Evolutionary conservation across 2,797 vertebrate genomes (phyloP), one percentile per base, ranked within the genome.

Genomic region (Danio jaintianensis): DNA sequence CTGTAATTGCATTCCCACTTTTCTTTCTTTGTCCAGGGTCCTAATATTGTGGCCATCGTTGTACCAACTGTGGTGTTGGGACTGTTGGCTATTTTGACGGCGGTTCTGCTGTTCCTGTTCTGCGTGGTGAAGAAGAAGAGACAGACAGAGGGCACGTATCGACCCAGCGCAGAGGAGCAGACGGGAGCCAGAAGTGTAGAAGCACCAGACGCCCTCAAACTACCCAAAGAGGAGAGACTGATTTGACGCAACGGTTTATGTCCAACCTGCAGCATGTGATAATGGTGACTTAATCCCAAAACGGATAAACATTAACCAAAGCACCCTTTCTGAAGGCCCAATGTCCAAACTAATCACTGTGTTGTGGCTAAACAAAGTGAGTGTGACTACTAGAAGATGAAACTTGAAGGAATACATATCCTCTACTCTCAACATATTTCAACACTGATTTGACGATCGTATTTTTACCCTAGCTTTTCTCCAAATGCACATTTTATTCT

Each of bases 221-320:
- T 97, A 83, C 96, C 96, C 7, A 97, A 97, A 0, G 96, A 97
- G 86, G 96, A 98, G 83, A 92, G 96, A 89, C 95, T 98, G 74
- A 98, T 98, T 85, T 98, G 90, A 95, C 8, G 9, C 67, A 48
- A 45, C 36, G 47, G 55, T 55, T 59, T 18, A 47, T 29, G 12
- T 52, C 45, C 20, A 48, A 58, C 43, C 48, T 42, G 22, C 13
- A 36, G 13, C 42, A 58, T 45, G 22, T 70, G 64, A 59, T 43
- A 11, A 53, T 42, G 15, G 0, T 42, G 29, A 61, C 22, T 67
- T 8, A 47, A 36, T 7, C 48, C 29, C 53, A 38, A 40, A 47
- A 48, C 15, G 9, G 43, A 78, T 55, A 58, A 59, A 68, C 75
- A 68, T 69, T 59, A 61, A 50, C 66, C 2, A 10, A 29, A 12